Evolutionary conservation across 2,797 vertebrate species (phyloP).

Genomic region (Urosaurus nigricauda): DNA sequence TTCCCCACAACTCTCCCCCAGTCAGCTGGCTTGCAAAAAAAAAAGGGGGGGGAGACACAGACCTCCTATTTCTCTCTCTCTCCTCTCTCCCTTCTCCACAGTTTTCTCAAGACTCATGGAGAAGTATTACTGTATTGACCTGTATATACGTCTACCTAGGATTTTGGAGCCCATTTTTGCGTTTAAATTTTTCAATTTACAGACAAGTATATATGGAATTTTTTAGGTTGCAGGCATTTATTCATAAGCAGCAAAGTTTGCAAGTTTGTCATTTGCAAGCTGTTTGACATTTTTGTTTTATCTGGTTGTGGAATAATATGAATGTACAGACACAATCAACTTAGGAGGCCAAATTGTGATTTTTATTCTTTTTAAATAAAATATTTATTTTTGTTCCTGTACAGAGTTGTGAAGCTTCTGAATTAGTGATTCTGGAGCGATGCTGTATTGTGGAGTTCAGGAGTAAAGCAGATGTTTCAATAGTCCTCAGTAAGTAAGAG

Average conservation of each 20-base stretch:
- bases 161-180: too few species aligned
- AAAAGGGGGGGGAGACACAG: too few species aligned
- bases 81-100: too few species aligned
- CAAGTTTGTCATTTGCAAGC: background rate
- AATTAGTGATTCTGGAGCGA: slow-evolving; percentile 66
- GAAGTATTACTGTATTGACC: too few species aligned
- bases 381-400: slow-evolving; percentile 54
- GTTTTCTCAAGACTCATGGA: too few species aligned
- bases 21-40: too few species aligned
- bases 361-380: slow-evolving; percentile 19
- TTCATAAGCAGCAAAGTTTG: background rate
- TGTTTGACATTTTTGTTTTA: background rate
- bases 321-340: slow-evolving; percentile 2
- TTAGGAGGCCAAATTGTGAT: slow-evolving; percentile 37
- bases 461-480: slow-evolving; percentile 66
- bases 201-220: too few species aligned
- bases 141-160: too few species aligned
- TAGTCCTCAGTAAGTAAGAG: slow-evolving; percentile 65
- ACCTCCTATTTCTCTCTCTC: too few species aligned
- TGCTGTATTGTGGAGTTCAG: slow-evolving; percentile 64
- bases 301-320: background rate
- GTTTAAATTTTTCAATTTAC: too few species aligned
- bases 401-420: slow-evolving; percentile 70
- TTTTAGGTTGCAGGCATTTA: background rate
- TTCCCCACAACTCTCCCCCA: too few species aligned